Evolutionary conservation across 2,888 invertebrate genomes (phyloP).

Genomic region (Auanema sp.): DNA sequence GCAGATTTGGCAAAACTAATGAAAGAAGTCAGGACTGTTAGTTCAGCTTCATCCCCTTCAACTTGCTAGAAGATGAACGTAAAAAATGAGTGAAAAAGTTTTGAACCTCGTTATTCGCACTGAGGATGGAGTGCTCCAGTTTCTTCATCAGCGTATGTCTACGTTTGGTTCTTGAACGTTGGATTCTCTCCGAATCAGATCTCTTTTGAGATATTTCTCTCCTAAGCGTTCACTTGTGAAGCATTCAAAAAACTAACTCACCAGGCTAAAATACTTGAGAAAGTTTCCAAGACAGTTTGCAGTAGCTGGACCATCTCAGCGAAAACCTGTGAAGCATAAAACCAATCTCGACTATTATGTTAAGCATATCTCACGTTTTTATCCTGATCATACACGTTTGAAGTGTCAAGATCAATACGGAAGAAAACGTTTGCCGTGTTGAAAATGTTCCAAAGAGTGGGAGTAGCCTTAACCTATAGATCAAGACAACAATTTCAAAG

Average conservation of each 20-base stretch:
- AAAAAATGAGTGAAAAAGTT: neutral
- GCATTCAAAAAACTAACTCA: neutral
- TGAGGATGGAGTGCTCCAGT: constrained; percentile 16
- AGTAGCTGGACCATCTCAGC: constrained; percentile 5
- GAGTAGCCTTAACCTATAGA: neutral
- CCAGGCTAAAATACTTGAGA: neutral
- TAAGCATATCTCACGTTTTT: neutral
- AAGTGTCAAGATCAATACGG: constrained; percentile 9
- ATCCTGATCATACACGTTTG: constrained; percentile 12
- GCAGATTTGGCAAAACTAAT: constrained; percentile 7
- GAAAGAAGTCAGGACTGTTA: constrained; percentile 7
- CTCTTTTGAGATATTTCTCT: neutral
- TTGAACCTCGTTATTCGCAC: neutral
- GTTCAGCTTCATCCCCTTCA: constrained; percentile 15
- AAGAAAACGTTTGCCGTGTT: constrained; percentile 5
- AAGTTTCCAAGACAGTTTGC: neutral
- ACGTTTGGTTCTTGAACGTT: neutral
- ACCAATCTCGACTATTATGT: neutral
- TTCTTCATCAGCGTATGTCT: constrained; percentile 13
- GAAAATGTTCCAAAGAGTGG: constrained; percentile 6
- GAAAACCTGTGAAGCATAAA: constrained; percentile 1
- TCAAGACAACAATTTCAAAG: no score
- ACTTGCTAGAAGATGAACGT: neutral
- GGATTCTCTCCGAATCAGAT: neutral
- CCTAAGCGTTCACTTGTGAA: neutral